These are phyloP conservation scores for Eurystomus gularis DNA, from an alignment of 2,113 vertebrate species.

Conservation along the genomic window DNA sequence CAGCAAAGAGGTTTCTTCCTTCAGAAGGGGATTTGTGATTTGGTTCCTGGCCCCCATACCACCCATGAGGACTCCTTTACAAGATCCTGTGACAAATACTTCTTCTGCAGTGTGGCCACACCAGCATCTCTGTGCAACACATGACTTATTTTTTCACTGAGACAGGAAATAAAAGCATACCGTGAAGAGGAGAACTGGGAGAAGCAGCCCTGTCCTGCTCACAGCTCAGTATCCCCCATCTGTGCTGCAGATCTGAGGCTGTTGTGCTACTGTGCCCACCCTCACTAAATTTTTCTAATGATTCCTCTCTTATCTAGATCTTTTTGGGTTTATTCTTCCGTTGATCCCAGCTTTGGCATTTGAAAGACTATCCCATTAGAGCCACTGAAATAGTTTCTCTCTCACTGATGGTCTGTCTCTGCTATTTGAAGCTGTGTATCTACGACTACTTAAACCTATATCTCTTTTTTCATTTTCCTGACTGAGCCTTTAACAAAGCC, in stretches of 20 bases:
- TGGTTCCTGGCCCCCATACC: not conserved
- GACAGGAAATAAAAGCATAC: not conserved
- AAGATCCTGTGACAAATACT: not conserved
- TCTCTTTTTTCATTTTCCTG: not conserved
- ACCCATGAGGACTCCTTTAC: not conserved
- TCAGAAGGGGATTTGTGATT: not conserved
- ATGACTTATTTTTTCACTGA: not conserved
- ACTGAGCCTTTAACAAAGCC: not conserved
- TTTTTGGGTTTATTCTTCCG: not conserved
- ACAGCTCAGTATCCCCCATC: not conserved
- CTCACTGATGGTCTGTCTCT: not conserved
- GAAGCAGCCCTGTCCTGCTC: not conserved
- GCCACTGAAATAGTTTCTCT: not conserved
- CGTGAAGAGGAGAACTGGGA: not conserved
- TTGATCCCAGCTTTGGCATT: not conserved
- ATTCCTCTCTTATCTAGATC: not conserved
- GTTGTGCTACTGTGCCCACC: not conserved
- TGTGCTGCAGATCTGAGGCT: not conserved
- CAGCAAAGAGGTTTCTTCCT: not conserved
- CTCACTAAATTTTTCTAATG: not conserved
- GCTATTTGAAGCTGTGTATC: not conserved
- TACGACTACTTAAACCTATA: not conserved
- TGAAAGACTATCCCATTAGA: not conserved
- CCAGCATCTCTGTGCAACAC: not conserved
- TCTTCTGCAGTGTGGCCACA: too few relatives aligned